Base-by-base conservation (phyloP, 2,888 invertebrate species). In the Papilio elwesi region DNA sequence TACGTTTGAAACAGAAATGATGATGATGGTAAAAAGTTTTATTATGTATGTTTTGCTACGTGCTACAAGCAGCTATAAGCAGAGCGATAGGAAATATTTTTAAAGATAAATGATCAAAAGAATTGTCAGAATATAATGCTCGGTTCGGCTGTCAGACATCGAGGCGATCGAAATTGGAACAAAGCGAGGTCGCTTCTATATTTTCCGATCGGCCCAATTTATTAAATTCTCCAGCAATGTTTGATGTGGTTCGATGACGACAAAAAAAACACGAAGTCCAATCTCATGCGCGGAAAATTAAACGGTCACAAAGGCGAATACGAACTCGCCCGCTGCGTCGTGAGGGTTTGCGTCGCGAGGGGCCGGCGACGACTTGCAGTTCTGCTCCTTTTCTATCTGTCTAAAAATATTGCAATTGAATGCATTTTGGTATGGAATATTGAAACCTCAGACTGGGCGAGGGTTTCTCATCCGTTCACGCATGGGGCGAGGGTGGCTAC, bases 391-490 rank as follows among this genome's bases (percentile, higher is more conserved):
- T 85, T 85, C 78, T 77, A 78, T 79, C 80, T 81, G 86, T 86
- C 88, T 87, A 87, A 89, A 92, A 91, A 89, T 89, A 78, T 87
- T 86, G 87, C 90, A 86, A 87, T 90, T 87, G 89, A 90, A 90
- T 91, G 91, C 91, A 90, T 89, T 91, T 89, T 85, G 81, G 86
- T 87, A 88, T 90, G 90, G 90, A 91, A 91, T 92, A 92, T 93
- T 92, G 92, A 90, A 92, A 91, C 86, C 86, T 90, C 86, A 86
- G 83, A 85, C 90, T 84, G 90, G 90, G 89, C 84, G 90, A 86
- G 89, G 85, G 85, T 87, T 87, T 86, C 86, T 87, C 88, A 87
- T 86, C 86, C 86, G 87, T 86, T 85, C 87, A 90, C 91, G 91
- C 92, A 90, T 81, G 84, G 86, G 86, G 87, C 82, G 76, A 81